Evolutionary conservation across 2,113 vertebrate species (phyloP).

Genomic region (Dipodomys merriami): DNA sequence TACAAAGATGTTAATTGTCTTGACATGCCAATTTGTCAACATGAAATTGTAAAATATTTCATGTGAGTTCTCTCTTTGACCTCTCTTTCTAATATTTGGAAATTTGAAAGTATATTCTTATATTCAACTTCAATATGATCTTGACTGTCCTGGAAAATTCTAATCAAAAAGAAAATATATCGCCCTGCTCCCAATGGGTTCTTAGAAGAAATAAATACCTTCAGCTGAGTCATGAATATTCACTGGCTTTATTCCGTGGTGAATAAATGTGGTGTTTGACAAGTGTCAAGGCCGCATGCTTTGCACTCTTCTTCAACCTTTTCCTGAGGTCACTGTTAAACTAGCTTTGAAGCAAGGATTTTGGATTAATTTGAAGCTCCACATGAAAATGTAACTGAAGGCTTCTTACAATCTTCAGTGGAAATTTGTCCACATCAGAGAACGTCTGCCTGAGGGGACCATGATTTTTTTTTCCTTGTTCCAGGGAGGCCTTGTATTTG

Average conservation of each 20-base stretch:
- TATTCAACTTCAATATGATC: slow-evolving; percentile 18
- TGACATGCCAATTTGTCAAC: slow-evolving; percentile 70
- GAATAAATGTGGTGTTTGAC: slow-evolving; percentile 43
- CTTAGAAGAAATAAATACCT: slow-evolving; percentile 51
- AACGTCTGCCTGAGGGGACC: slow-evolving; percentile 60
- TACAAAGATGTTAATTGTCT: slow-evolving; percentile 64
- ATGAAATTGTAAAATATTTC: slow-evolving; percentile 71
- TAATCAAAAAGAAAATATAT: background rate
- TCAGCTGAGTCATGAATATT: slow-evolving; percentile 23
- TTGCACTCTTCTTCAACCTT: background rate
- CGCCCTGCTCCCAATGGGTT: background rate
- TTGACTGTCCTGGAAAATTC: background rate
- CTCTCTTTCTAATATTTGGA: slow-evolving; percentile 48
- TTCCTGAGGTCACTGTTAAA: background rate
- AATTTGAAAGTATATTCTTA: slow-evolving; percentile 58
- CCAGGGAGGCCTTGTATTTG: slow-evolving; percentile 72
- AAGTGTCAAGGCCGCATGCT: background rate
- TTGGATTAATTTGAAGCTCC: slow-evolving; percentile 52
- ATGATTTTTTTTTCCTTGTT: slow-evolving; percentile 72
- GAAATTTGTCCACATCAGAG: slow-evolving; percentile 72
- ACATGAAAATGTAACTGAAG: slow-evolving; percentile 57
- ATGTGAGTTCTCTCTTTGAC: slow-evolving; percentile 35
- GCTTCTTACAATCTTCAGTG: slow-evolving; percentile 58
- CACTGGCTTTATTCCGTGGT: slow-evolving; percentile 13
- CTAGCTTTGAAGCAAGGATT: slow-evolving; percentile 29